A percentile compares a stretch with the other conserved stretches of the same genome.
phyloP scores from a whole-genome alignment of 2,888 invertebrate genomes.

The Metallyticus violacea region DNA sequence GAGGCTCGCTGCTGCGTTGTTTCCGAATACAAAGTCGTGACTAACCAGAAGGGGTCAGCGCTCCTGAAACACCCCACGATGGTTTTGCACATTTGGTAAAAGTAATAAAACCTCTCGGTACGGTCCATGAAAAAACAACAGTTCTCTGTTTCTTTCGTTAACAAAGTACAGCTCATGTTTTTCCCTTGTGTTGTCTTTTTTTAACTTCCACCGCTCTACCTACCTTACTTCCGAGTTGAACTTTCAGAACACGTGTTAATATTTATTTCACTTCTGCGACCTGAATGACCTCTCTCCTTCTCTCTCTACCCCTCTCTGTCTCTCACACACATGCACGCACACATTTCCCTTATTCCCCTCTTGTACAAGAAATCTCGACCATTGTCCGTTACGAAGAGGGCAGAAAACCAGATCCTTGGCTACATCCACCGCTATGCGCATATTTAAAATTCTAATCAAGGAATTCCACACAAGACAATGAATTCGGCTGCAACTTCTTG shows the following conservation, averaged over 20 bases:
- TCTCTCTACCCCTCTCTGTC: not conserved
- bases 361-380: not conserved
- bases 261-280: not conserved
- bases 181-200: not conserved
- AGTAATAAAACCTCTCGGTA: not conserved
- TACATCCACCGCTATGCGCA: not conserved
- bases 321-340: not conserved
- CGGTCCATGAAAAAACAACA: not conserved
- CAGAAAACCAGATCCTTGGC: not conserved
- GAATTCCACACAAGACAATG: not conserved
- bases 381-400: not conserved
- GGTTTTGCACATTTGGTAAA: not conserved
- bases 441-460: not conserved
- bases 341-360: not conserved
- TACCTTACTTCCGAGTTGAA: not conserved
- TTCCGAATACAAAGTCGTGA: not conserved
- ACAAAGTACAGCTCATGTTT: not conserved
- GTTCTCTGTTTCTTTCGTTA: not conserved
- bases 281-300: not conserved
- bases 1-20: not conserved
- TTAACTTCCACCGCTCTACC: not conserved
- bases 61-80: not conserved
- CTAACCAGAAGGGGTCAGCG: not conserved
- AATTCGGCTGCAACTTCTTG: not conserved
- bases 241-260: not conserved